A percentile compares a stretch with the other conserved stretches of the same genome.
Conservation (phyloP, 2,113 vertebrate species). For the Gallinago undulata region DNA sequence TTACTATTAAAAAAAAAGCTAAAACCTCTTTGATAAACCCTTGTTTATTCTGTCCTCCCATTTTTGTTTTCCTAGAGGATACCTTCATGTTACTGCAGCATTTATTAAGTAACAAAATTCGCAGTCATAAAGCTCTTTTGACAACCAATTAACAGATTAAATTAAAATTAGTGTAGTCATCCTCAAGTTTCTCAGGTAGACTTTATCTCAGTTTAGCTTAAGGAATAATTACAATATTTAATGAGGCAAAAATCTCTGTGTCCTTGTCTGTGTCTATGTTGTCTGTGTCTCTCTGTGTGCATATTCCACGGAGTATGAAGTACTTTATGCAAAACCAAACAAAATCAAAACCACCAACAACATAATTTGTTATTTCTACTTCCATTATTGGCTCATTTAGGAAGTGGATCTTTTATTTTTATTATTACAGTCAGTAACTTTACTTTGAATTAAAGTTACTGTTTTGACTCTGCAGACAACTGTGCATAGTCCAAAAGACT, state of each 20-base stretch:
- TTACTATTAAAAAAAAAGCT: not conserved
- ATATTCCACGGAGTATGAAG: not conserved
- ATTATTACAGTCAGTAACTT: not conserved
- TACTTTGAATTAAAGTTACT: not conserved
- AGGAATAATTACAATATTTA: not conserved
- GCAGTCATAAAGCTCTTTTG: not conserved
- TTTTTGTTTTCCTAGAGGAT: not conserved
- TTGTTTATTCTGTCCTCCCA: not conserved
- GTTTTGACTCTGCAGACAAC: not conserved
- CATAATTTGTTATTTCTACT: not conserved
- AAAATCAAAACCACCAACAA: not conserved
- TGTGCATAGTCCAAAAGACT: not conserved
- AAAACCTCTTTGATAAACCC: not conserved
- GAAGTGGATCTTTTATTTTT: not conserved
- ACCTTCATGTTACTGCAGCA: not conserved
- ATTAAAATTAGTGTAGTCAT: not conserved
- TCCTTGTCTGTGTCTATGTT: not conserved
- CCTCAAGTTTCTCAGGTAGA: not conserved
- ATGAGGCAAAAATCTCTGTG: not conserved
- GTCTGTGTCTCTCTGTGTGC: not conserved
- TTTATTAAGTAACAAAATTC: not conserved
- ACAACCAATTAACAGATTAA: not conserved
- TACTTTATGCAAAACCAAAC: not conserved
- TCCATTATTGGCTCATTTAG: not conserved
- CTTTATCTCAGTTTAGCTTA: not conserved